Conservation (phyloP, 1,140 invertebrate genomes). For the Maconellicoccus hirsutus region DNA sequence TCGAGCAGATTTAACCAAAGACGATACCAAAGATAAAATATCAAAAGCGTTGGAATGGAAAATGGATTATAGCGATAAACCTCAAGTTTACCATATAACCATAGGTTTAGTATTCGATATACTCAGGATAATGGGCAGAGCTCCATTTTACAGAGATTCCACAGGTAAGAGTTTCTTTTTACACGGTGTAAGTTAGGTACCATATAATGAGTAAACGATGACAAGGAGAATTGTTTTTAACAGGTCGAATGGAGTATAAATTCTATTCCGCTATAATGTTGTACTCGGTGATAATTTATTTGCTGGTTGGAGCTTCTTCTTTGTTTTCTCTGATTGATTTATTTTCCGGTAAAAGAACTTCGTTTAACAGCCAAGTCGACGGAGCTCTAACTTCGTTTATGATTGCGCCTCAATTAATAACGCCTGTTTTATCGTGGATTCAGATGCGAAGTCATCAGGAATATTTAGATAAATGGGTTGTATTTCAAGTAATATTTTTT, state of each 20-base stretch:
- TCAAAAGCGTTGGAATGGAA: constrained; percentile 1
- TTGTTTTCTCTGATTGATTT: neutral
- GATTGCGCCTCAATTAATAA: neutral
- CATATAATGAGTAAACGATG: too few species aligned
- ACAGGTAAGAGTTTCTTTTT: neutral
- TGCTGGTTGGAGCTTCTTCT: neutral
- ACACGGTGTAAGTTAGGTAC: too few species aligned
- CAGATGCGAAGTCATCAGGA: neutral
- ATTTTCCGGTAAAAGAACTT: neutral
- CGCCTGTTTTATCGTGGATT: neutral
- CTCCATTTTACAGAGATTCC: neutral
- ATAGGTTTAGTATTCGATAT: neutral
- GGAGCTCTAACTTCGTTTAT: neutral
- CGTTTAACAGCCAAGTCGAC: neutral
- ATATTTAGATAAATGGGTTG: neutral
- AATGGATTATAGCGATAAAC: neutral
- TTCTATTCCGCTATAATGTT: neutral
- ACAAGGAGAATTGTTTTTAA: too few species aligned
- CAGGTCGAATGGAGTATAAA: neutral
- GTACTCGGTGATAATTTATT: neutral
- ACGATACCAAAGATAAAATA: neutral
- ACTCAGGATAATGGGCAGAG: neutral
- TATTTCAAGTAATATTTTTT: constrained; percentile 4
- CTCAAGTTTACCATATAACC: neutral
- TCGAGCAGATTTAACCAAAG: too few species aligned